Conservation (phyloP, 1,140 invertebrate species). For the Sycobia sp. region DNA sequence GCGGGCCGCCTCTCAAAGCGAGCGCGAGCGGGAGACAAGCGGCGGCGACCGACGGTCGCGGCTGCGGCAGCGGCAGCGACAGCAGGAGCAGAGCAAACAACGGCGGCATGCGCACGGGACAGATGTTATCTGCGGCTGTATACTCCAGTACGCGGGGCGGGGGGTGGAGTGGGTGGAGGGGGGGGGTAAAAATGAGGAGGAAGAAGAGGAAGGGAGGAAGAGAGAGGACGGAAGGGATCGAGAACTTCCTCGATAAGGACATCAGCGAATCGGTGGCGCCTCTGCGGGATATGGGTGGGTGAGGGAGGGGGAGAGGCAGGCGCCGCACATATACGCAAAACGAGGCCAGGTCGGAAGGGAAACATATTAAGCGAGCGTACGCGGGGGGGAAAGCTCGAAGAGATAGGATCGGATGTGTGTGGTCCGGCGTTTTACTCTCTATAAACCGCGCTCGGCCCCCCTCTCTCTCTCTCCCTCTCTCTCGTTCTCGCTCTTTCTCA, state of each 20-base stretch:
- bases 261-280: slow-evolving; percentile 36
- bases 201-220: slow-evolving; percentile 30
- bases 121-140: no score
- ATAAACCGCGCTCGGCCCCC: no score
- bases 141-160: no score
- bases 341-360: slow-evolving; percentile 37
- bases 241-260: no score
- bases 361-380: slow-evolving; percentile 33
- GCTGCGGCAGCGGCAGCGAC: slow-evolving; percentile 34
- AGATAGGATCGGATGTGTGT: slow-evolving; percentile 63
- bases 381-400: slow-evolving; percentile 36
- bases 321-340: no score
- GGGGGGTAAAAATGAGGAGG: slow-evolving; percentile 29
- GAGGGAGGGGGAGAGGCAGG: slow-evolving; percentile 34
- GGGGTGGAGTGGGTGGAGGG: slow-evolving; percentile 32
- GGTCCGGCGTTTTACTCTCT: slow-evolving; percentile 58
- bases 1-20: neutral
- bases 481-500: no score
- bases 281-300: slow-evolving; percentile 38
- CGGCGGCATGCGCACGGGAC: no score
- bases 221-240: neutral
- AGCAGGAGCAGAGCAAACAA: slow-evolving; percentile 26
- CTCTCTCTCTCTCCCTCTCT: no score
- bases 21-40: slow-evolving; percentile 8
- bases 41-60: slow-evolving; percentile 22